phyloP scores from a whole-genome alignment of 2,113 vertebrate genomes.

The Anas platyrhynchos region DNA sequence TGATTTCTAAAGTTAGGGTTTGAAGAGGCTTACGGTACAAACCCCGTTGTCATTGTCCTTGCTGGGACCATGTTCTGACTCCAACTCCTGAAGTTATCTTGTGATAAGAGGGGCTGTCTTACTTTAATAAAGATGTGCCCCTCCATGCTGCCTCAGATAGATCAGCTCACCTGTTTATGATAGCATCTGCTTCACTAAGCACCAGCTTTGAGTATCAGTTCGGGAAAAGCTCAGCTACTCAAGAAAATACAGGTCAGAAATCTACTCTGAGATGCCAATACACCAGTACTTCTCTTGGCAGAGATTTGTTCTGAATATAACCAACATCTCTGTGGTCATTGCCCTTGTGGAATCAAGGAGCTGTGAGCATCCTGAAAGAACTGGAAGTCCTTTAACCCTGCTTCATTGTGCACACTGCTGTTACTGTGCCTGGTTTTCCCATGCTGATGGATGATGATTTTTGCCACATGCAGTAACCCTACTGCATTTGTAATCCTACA shows the following conservation, averaged over 20 bases:
- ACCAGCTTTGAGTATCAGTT: neutral
- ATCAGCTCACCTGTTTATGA: neutral
- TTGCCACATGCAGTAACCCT: neutral
- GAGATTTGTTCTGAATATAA: neutral
- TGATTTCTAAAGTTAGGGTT: neutral
- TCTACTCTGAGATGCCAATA: neutral
- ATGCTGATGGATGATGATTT: neutral
- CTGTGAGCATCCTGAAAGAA: neutral
- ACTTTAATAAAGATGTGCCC: neutral
- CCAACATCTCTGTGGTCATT: neutral
- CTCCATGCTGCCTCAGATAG: neutral
- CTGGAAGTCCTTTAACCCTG: neutral
- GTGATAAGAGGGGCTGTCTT: neutral
- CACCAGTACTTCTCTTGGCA: neutral
- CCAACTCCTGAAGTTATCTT: rapidly evolving
- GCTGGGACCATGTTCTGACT: neutral
- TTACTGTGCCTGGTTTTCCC: neutral
- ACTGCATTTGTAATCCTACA: neutral
- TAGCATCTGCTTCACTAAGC: neutral
- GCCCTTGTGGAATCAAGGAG: neutral
- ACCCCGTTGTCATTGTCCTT: neutral
- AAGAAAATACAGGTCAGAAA: slow-evolving; percentile 14
- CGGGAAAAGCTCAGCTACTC: neutral
- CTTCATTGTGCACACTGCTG: neutral
- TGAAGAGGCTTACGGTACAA: neutral